Conservation (phyloP, 2,113 vertebrate species). For the Romanogobio albipinnatus region DNA sequence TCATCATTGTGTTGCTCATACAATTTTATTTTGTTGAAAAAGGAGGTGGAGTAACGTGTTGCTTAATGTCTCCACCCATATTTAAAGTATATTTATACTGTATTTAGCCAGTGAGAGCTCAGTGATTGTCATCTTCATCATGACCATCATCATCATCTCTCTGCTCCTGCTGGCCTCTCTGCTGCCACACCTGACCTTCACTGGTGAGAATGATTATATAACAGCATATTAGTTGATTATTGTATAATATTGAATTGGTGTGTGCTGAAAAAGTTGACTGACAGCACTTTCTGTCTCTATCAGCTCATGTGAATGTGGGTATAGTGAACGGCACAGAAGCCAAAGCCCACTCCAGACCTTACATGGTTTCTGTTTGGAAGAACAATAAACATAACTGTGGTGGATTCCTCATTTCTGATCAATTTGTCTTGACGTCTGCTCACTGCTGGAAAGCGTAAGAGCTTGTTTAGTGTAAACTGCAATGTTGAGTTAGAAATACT, state of each 20-base stretch:
- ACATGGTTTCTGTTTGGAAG: not conserved
- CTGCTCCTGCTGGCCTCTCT: conserved; percentile 7
- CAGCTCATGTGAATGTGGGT: too few species aligned
- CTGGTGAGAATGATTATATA: not conserved
- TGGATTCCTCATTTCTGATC: not conserved
- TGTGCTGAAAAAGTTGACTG: not conserved
- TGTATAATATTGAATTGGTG: not conserved
- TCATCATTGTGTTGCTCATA: too few species aligned
- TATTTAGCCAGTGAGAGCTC: not conserved
- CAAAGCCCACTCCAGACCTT: not conserved
- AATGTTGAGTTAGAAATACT: not conserved
- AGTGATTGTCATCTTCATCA: not conserved
- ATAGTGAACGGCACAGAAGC: not conserved
- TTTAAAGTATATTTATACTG: not conserved
- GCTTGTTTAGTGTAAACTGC: not conserved
- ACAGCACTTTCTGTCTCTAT: not conserved
- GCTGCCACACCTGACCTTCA: too few species aligned
- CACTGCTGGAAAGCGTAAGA: not conserved
- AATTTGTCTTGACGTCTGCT: not conserved
- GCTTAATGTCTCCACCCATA: not conserved
- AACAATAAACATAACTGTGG: fast-evolving
- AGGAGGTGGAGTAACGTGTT: too few species aligned
- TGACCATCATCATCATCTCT: conserved; percentile 6
- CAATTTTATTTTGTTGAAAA: too few species aligned
- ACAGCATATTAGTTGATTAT: not conserved